Base-by-base conservation (phyloP, 2,113 vertebrate genomes). In the Smithornis capensis region DNA sequence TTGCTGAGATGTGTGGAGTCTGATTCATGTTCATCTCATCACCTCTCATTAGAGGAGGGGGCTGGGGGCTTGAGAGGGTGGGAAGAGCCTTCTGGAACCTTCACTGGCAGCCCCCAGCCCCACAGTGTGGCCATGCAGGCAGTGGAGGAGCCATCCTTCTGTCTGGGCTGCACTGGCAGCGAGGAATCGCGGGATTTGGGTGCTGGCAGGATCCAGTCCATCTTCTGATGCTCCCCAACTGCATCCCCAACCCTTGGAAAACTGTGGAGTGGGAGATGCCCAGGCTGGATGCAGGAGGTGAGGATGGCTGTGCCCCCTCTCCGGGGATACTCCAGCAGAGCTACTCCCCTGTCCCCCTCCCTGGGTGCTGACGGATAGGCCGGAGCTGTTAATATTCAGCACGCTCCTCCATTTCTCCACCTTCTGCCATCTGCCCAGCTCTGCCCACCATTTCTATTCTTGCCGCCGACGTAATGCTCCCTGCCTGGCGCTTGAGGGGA, bases 381-480 rank as follows among this genome's bases (percentile, higher is more conserved):
- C 37, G 4, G 92, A 90, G 93, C 94, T 97, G 96, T 96, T 97
- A 96, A 96, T 96, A 96, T 96, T 94, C 92, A 73, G 93, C 96
- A 96, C 83, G 92, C 93, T 94, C 90, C 83, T 4, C 87, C 95
- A 88, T 96, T 96, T 83, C 94, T 92, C 95, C 96, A 95, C 96
- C 96, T 96, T 95, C 96, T 93, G 95, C 95, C 96, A 97, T 97
- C 96, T 97, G 96, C 94, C 96, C 96, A 94, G 94, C 83, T 97
- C 96, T 97, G 95, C 96, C 96, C 96, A 96, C 95, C 88, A 88
- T 83, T 96, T 97, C 95, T 97, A 96, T 97, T 96, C 96, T 94
- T 93, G 91, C 94, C 3, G 2, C 67, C 95, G 57, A 95, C 63
- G 85, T 95, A 96, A 96, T 67, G 13, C 91, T 95, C 87, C 82